phyloP scores from a whole-genome alignment of 2,888 invertebrate genomes.

The Amblyjoppa fuscipennis region DNA sequence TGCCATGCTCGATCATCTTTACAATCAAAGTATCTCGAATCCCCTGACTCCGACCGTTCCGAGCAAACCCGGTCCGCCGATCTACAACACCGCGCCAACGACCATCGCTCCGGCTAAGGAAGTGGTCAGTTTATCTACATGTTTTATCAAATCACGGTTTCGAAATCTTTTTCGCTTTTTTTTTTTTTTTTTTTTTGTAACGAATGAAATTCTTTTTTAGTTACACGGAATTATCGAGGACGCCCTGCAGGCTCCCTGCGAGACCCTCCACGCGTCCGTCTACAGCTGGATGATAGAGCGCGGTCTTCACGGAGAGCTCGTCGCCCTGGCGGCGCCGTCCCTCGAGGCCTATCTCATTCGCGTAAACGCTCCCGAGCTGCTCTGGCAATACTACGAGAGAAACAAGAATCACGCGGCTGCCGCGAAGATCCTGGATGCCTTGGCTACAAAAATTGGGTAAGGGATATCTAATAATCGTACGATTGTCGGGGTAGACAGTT shows the following conservation, averaged over 20 bases:
- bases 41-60: conserved; percentile 84
- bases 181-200: not conserved
- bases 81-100: conserved; percentile 74
- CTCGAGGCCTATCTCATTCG: conserved; percentile 91
- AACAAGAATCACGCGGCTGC: conserved; percentile 96
- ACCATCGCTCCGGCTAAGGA: conserved; percentile 80
- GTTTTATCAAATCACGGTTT: not conserved
- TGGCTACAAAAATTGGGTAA: conserved; percentile 92
- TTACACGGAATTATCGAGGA: conserved; percentile 89
- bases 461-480: conserved; percentile 55
- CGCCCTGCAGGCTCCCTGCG: conserved; percentile 91
- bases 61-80: conserved; percentile 82
- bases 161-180: not conserved
- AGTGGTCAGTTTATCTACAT: conserved; percentile 73
- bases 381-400: conserved; percentile 99
- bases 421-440: conserved; percentile 94
- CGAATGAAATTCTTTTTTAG: conserved; percentile 80
- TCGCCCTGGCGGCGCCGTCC: conserved; percentile 89
- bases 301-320: conserved; percentile 90
- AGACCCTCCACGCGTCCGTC: conserved; percentile 95
- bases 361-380: conserved; percentile 85
- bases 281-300: conserved; percentile 97
- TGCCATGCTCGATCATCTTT: conserved; percentile 90
- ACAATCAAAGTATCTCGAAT: conserved; percentile 87
- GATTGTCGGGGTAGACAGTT: not conserved